Conservation (phyloP, 2,797 vertebrate species). For the Bucorvus abyssinicus region DNA sequence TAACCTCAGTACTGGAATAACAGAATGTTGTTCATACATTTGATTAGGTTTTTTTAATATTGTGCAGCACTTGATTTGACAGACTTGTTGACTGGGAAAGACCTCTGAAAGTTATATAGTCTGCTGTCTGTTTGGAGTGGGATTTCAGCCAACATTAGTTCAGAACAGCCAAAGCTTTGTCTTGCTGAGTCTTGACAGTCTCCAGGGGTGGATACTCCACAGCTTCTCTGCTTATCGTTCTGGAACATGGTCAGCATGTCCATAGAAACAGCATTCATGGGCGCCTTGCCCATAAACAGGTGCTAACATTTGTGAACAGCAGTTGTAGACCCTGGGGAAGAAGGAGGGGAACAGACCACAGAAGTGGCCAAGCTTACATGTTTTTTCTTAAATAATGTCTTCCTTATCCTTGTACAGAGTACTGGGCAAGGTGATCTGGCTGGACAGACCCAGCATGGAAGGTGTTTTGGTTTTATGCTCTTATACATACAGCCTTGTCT, state of each 20-base stretch:
- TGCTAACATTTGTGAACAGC: not conserved
- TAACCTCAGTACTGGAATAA: not conserved
- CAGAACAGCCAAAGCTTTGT: not conserved
- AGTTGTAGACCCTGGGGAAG: not conserved
- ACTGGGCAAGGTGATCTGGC: accelerated
- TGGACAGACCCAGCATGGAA: not conserved
- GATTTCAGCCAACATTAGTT: not conserved
- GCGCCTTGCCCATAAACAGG: not conserved
- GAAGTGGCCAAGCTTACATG: not conserved
- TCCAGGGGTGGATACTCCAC: not conserved
- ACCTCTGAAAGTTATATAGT: not conserved
- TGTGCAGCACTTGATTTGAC: not conserved
- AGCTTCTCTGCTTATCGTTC: not conserved
- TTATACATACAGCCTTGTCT: not conserved
- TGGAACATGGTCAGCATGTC: not conserved
- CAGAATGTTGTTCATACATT: not conserved
- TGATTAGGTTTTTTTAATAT: not conserved
- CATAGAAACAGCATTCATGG: not conserved
- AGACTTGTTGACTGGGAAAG: not conserved
- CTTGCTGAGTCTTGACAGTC: not conserved
- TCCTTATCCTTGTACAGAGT: accelerated
- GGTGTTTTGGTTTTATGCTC: not conserved
- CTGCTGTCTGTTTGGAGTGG: not conserved
- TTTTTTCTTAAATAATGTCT: not conserved
- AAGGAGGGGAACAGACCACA: not conserved